phyloP scores from a whole-genome alignment of 2,797 vertebrate species.

The Thamnophis elegans region DNA sequence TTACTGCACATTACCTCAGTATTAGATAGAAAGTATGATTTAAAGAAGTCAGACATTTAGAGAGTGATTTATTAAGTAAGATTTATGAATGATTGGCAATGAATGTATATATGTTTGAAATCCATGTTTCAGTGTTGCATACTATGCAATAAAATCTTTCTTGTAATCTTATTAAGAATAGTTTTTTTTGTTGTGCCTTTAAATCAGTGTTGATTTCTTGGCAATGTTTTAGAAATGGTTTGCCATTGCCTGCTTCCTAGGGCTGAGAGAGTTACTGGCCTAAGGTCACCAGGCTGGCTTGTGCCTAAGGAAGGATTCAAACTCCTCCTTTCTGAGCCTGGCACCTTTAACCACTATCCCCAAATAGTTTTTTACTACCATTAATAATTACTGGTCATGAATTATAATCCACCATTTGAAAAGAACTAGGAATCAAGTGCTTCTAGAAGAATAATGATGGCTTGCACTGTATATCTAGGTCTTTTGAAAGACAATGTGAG shows the following conservation, averaged over 20 bases:
- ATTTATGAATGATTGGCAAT: neutral
- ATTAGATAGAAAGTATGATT: neutral
- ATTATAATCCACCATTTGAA: neutral
- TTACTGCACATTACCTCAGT: neutral
- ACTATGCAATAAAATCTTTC: neutral
- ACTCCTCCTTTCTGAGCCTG: neutral
- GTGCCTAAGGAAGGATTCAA: neutral
- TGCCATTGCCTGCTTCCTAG: neutral
- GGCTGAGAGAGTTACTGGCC: neutral
- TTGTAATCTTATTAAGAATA: neutral
- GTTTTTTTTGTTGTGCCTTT: neutral
- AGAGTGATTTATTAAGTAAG: neutral
- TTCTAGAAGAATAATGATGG: neutral
- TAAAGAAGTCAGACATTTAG: neutral
- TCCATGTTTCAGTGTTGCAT: neutral
- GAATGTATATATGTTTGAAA: neutral
- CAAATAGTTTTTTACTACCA: neutral
- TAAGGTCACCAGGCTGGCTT: neutral
- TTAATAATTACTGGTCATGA: neutral
- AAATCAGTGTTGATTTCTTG: neutral
- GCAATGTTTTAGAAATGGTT: neutral
- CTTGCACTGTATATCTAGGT: neutral
- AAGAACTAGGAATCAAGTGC: neutral
- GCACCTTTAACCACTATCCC: neutral
- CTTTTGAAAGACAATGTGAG: neutral